Base-by-base conservation (phyloP, 35 echinoderm and acorn worm genomes). In the Diadema setosum region DNA sequence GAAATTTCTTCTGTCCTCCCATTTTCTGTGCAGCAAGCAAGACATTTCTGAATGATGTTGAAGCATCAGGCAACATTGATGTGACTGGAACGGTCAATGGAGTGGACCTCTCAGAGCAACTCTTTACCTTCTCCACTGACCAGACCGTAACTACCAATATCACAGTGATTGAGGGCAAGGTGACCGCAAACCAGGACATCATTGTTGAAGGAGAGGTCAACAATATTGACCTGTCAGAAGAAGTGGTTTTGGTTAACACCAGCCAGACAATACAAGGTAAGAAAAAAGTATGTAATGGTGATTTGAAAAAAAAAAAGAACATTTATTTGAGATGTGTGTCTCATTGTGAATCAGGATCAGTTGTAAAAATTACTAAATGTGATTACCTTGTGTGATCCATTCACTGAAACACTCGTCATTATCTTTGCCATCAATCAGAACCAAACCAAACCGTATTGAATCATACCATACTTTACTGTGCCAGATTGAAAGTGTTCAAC, bases 141-240 rank as follows among this genome's bases (percentile, higher is more conserved):
- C 89, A 91, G 89, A 80, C 46, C 3, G 39, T 91, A 32, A 35
- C 24, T n/a, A 76, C 89, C 5, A 26, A 9, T 14, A 46, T 83
- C 2, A 33, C 80, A 8, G 59, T 26, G 33, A 15, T 91, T 17
- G 34, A 27, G 35, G 74, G 84, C 40, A 20, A 24, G 9, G 59
- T 91, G 23, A 78, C 67, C 36, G 37, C 49, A 33, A 20, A 75
- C 31, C n/a, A 75, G 39, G 52, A 82, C 35, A 40, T 91, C 4
- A 56, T 59, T 34, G 64, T 91, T 1, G 31, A 58, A 17, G 89
- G 82, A 23, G 78, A 46, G 15, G 89, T 91, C 23, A 91, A 91
- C 45, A 70, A 46, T 3, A 85, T 91, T 40, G 89, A 91, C 30
- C 64, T 91, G 16, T 91, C 89, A 34, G 89, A 91, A 60, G 89